These are phyloP conservation scores for Schizopygopsis pylzovi DNA, from an alignment of 2,797 vertebrate species.

Conservation along the genomic window DNA sequence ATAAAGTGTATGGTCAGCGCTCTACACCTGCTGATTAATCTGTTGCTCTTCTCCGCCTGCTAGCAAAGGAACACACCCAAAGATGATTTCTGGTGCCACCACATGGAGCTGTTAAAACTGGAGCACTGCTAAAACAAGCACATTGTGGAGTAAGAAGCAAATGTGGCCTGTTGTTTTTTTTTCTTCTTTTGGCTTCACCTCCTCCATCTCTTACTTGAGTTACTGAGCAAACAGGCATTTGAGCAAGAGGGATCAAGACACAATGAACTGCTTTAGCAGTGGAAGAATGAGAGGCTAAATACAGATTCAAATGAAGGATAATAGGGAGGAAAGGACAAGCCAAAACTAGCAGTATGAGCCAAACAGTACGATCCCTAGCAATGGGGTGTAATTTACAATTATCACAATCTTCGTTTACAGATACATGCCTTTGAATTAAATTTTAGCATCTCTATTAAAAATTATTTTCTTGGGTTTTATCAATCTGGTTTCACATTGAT, in stretches of 20 bases:
- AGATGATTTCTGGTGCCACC: constrained; percentile 43
- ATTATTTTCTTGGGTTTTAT: not conserved
- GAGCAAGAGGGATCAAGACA: constrained; percentile 50
- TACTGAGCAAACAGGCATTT: constrained; percentile 51
- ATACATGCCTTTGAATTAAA: not conserved
- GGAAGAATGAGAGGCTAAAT: constrained; percentile 43
- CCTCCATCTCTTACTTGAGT: constrained; percentile 48
- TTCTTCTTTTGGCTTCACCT: constrained; percentile 29
- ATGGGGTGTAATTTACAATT: constrained; percentile 22
- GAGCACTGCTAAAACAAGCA: constrained; percentile 47
- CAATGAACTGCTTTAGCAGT: constrained; percentile 40
- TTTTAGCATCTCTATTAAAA: not conserved
- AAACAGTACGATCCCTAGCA: constrained; percentile 20
- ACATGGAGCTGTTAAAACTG: constrained; percentile 46
- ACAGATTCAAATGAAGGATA: constrained; percentile 42
- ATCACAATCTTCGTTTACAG: constrained; percentile 4
- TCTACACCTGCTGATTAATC: constrained; percentile 42
- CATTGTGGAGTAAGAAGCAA: constrained; percentile 35
- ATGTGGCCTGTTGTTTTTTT: constrained; percentile 40
- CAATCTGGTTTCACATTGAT: not conserved
- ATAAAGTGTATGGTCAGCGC: not conserved
- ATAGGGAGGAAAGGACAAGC: constrained; percentile 39
- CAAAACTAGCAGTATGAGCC: constrained; percentile 41
- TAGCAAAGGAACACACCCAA: constrained; percentile 1
- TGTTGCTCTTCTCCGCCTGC: constrained; percentile 3